Percentiles rank a stretch among this genome's conserved stretches.
These are phyloP conservation scores for Lepidocyrtoides sp. DNA, from an alignment of 2,888 invertebrate species.

Conservation along the genomic window DNA sequence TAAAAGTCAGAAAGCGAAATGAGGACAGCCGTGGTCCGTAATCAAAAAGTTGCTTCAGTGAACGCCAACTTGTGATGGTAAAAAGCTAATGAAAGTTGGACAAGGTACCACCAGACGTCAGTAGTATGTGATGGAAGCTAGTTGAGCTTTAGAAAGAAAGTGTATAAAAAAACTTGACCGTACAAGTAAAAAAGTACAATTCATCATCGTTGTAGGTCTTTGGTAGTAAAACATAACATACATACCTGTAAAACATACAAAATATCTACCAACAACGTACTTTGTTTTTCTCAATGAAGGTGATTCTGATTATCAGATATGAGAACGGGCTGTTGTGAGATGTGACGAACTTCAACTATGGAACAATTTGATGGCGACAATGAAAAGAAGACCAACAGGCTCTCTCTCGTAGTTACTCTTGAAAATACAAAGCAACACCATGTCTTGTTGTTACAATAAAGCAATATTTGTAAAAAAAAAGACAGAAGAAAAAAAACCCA, in stretches of 20 bases:
- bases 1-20: background rate
- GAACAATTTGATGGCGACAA: slow-evolving; percentile 43
- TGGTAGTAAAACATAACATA: background rate
- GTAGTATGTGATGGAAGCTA: slow-evolving; percentile 79
- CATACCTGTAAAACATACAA: background rate
- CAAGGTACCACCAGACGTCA: slow-evolving; percentile 85
- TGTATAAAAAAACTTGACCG: slow-evolving; percentile 1
- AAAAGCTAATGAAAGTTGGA: slow-evolving; percentile 80
- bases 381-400: slow-evolving; percentile 40
- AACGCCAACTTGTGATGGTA: slow-evolving; percentile 85
- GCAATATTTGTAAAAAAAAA: slow-evolving; percentile 38
- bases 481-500: too few species aligned
- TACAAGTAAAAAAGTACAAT: background rate
- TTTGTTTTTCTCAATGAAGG: slow-evolving; percentile 5
- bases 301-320: too few species aligned
- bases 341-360: background rate
- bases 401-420: slow-evolving; percentile 66
- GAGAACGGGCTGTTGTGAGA: background rate
- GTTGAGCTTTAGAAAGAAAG: background rate
- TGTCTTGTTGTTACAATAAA: background rate
- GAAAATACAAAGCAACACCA: slow-evolving; percentile 65
- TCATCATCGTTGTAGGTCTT: background rate
- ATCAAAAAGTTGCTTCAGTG: slow-evolving; percentile 62
- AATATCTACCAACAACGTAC: background rate
- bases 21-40: slow-evolving; percentile 46